Evolutionary conservation across 2,113 vertebrate genomes (phyloP), one percentile per base, ranked within the genome.

Genomic region (Plectropomus leopardus): DNA sequence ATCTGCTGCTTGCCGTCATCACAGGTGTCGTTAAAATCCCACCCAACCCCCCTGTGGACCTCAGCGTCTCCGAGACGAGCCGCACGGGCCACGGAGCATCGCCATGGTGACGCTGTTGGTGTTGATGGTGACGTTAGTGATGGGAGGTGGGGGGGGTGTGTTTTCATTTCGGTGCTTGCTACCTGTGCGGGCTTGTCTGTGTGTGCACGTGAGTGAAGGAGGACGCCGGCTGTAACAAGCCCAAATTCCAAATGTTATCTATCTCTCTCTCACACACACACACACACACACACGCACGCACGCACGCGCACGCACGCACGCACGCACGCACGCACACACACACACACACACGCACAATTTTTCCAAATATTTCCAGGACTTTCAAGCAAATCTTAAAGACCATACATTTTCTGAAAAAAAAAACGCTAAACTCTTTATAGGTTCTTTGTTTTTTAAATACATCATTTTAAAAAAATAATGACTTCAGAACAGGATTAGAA

Each of bases 121-220:
- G 79, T 89, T 89, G 90, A 80, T 55, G 28, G 73, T 57, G 86
- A 71, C 9, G 69, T 78, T 32, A 24, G 26, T 36, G 75, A 26
- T 32, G 24, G 32, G 16, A 14, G 61, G 63, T 17, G 55, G n/a
- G n/a, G n/a, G n/a, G n/a, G n/a, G n/a, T n/a, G n/a, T n/a, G n/a
- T n/a, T n/a, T n/a, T 66, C 65, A 53, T 83, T 72, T 57, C 21
- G 59, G 65, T 30, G 67, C 74, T 32, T 11, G 44, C 53, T 54
- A 72, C 89, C 60, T 87, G 89, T 80, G 77, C 40, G 57, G 72
- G 72, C 86, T 84, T 87, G 87, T 61, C 71, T 50, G 66, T 28
- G 66, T 24, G 51, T 19, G 8, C 40, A 51, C 4, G 45, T 57
- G 48, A 69, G 79, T 71, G 80, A 76, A 40, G 3, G 70, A 66